phyloP scores from a whole-genome alignment of 2,888 invertebrate species.

The Atrina japonica region DNA sequence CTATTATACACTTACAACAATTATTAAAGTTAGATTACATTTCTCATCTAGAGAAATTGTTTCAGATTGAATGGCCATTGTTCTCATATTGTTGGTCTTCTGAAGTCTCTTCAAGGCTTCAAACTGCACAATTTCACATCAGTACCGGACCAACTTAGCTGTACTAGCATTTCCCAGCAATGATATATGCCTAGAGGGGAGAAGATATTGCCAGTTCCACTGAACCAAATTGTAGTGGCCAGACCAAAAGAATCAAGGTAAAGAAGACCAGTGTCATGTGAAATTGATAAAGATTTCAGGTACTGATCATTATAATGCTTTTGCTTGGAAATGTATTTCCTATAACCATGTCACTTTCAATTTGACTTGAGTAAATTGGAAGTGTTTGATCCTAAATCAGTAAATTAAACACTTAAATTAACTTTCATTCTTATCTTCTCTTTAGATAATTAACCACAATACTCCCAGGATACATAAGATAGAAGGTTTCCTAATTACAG shows the following conservation, averaged over 20 bases:
- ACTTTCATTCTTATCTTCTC: too few relatives aligned
- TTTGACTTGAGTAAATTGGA: too few relatives aligned
- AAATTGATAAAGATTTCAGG: constrained; percentile 20
- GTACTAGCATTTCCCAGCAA: constrained; percentile 48
- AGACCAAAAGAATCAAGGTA: constrained; percentile 38
- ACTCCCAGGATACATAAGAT: too few relatives aligned
- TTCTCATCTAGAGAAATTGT: not conserved
- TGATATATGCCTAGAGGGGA: constrained; percentile 45
- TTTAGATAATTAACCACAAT: too few relatives aligned
- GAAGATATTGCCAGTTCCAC: constrained; percentile 44
- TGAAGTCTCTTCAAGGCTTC: constrained; percentile 46
- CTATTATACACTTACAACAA: too few relatives aligned
- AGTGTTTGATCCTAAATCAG: too few relatives aligned
- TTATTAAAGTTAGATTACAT: too few relatives aligned
- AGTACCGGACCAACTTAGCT: constrained; percentile 42
- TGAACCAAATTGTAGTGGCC: constrained; percentile 47
- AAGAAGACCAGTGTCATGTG: constrained; percentile 35
- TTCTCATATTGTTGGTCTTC: constrained; percentile 44
- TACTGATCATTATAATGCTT: not conserved
- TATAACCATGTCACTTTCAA: too few relatives aligned
- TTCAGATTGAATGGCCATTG: constrained; percentile 45
- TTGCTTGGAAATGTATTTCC: not conserved
- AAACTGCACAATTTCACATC: constrained; percentile 46
- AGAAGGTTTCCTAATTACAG: too few relatives aligned
- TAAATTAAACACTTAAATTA: too few relatives aligned